phyloP scores from a whole-genome alignment of 1,140 invertebrate genomes.

The Lepidurus apus region DNA sequence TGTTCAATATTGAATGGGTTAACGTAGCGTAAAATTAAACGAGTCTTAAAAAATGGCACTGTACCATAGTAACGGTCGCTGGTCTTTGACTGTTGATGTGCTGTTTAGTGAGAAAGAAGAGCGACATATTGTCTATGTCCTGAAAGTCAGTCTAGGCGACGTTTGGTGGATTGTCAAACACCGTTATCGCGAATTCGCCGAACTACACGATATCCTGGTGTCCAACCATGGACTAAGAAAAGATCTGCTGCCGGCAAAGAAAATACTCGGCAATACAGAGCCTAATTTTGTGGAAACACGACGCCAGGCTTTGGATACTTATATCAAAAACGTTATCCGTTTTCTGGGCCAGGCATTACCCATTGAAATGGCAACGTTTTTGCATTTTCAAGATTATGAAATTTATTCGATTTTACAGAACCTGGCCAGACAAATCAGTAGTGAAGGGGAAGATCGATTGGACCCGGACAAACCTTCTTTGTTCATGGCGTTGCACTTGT shows the following conservation, averaged over 20 bases:
- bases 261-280: slow-evolving; percentile 71
- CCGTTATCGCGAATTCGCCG: slow-evolving; percentile 82
- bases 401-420: slow-evolving; percentile 73
- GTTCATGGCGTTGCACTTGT: slow-evolving; percentile 57
- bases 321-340: slow-evolving; percentile 68
- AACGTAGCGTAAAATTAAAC: not conserved
- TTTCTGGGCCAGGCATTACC: slow-evolving; percentile 69
- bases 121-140: slow-evolving; percentile 27
- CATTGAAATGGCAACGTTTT: slow-evolving; percentile 64
- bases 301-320: slow-evolving; percentile 67
- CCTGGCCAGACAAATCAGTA: slow-evolving; percentile 63
- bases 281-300: slow-evolving; percentile 80
- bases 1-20: not conserved
- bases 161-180: slow-evolving; percentile 75
- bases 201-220: slow-evolving; percentile 75
- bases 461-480: slow-evolving; percentile 29
- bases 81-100: slow-evolving; percentile 12
- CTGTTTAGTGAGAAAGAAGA: slow-evolving; percentile 32
- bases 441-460: slow-evolving; percentile 58
- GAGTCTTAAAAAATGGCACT: not conserved
- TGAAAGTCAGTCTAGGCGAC: slow-evolving; percentile 51
- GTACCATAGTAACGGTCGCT: not conserved
- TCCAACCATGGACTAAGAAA: slow-evolving; percentile 69
- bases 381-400: slow-evolving; percentile 75
- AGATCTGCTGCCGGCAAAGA: slow-evolving; percentile 83